These are phyloP conservation scores for Blastobasis lacticolella DNA, from an alignment of 2,888 invertebrate species.

Conservation along the genomic window DNA sequence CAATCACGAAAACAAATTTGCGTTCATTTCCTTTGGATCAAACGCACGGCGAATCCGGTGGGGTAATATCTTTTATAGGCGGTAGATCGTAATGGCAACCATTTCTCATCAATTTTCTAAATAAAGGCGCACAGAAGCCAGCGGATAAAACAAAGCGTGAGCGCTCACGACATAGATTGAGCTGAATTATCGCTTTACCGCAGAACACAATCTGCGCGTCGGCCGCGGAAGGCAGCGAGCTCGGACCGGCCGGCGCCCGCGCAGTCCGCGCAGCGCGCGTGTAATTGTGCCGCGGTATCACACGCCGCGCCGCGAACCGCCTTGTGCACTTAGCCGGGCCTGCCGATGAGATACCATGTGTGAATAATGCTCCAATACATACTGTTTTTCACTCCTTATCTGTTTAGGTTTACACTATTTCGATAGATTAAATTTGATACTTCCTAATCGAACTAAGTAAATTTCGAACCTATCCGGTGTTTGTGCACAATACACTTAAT, in stretches of 20 bases:
- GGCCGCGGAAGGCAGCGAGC: not conserved
- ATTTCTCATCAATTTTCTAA: conserved; percentile 75
- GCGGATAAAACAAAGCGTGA: conserved; percentile 69
- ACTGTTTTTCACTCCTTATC: conserved; percentile 56
- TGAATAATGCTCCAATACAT: conserved; percentile 62
- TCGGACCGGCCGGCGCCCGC: conserved; percentile 13
- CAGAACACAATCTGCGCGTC: conserved; percentile 63
- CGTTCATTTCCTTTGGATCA: conserved; percentile 67
- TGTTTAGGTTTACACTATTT: conserved; percentile 56
- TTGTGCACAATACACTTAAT: not conserved
- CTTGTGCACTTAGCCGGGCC: conserved; percentile 44
- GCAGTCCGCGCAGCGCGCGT: conserved; percentile 15
- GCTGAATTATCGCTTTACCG: conserved; percentile 74
- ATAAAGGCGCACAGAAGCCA: conserved; percentile 73
- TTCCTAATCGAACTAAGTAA: conserved; percentile 20
- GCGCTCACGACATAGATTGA: conserved; percentile 74
- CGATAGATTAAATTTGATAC: conserved; percentile 46
- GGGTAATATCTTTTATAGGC: conserved; percentile 64
- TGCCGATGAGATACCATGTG: conserved; percentile 51
- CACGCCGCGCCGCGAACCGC: conserved; percentile 23
- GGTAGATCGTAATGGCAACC: conserved; percentile 70
- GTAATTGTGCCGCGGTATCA: conserved; percentile 16
- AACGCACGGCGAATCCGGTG: conserved; percentile 45
- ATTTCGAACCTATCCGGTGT: not conserved
- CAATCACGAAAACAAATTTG: conserved; percentile 74